phyloP scores from a whole-genome alignment of 2,113 vertebrate species.

The Halichoerus grypus region DNA sequence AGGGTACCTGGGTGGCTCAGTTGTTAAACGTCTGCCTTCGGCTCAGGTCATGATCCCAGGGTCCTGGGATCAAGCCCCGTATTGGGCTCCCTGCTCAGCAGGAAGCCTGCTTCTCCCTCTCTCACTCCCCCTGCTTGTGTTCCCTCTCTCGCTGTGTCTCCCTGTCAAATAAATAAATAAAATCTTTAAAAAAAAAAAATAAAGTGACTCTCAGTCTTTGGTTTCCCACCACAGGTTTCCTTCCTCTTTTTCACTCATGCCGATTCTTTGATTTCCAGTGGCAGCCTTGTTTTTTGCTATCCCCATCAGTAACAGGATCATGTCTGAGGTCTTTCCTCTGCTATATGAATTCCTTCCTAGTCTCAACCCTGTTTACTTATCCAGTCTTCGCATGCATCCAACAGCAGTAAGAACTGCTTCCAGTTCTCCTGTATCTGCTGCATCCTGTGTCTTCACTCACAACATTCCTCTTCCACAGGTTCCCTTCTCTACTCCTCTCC shows the following conservation, averaged over 20 bases:
- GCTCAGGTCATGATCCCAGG: no score
- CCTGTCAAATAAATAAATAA: no score
- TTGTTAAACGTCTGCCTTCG: no score
- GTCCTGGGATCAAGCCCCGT: no score
- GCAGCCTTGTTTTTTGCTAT: neutral
- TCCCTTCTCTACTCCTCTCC: neutral
- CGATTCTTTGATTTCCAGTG: neutral
- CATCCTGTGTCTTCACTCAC: neutral
- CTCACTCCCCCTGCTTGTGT: no score
- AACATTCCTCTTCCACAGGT: neutral
- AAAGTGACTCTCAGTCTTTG: neutral
- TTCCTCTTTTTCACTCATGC: neutral
- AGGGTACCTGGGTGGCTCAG: no score
- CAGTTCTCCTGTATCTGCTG: neutral
- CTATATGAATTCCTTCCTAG: neutral
- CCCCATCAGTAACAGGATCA: neutral
- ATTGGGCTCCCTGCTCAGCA: no score
- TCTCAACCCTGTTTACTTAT: neutral
- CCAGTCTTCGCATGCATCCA: neutral
- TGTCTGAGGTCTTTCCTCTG: neutral
- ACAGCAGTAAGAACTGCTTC: neutral
- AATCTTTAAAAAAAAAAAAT: no score
- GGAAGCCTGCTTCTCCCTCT: no score
- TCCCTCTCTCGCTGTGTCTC: no score
- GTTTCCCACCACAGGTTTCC: neutral